phyloP scores from a whole-genome alignment of 2,113 vertebrate species.

The Campylomormyrus numenius region DNA sequence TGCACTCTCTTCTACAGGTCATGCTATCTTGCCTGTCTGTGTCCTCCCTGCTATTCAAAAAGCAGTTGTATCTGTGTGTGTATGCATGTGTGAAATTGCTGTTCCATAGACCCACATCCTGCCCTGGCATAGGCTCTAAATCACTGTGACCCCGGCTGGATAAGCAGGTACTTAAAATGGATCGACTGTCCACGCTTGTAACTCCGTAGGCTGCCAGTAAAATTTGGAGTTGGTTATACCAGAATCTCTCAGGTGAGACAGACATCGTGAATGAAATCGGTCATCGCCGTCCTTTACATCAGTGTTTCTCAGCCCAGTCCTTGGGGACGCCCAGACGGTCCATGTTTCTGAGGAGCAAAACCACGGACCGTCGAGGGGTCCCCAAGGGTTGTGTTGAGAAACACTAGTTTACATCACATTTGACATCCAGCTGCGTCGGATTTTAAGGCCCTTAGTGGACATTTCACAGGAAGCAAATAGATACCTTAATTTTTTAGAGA shows the following conservation, averaged over 20 bases:
- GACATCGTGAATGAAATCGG: background rate
- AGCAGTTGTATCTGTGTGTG: background rate
- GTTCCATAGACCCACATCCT: background rate
- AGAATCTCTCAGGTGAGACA: background rate
- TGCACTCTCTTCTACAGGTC: background rate
- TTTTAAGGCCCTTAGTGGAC: background rate
- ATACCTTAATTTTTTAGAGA: background rate
- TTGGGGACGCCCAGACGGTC: background rate
- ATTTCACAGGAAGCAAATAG: background rate
- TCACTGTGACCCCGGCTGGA: background rate
- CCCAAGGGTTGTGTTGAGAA: background rate
- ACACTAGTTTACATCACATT: background rate
- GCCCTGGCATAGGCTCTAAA: background rate
- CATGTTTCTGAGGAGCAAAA: background rate
- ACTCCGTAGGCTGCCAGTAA: background rate
- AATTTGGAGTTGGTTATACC: background rate
- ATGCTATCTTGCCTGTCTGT: background rate
- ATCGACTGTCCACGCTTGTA: background rate
- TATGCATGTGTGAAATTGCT: conserved; percentile 4
- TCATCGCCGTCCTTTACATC: background rate
- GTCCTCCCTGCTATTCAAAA: background rate
- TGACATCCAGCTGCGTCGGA: background rate
- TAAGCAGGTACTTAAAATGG: background rate
- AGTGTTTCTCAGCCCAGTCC: background rate
- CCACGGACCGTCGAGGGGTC: background rate